Percentiles rank a stretch among this genome's conserved stretches.
These are phyloP conservation scores for Scophthalmus maximus DNA, from an alignment of 2,113 vertebrate species.

Conservation along the genomic window DNA sequence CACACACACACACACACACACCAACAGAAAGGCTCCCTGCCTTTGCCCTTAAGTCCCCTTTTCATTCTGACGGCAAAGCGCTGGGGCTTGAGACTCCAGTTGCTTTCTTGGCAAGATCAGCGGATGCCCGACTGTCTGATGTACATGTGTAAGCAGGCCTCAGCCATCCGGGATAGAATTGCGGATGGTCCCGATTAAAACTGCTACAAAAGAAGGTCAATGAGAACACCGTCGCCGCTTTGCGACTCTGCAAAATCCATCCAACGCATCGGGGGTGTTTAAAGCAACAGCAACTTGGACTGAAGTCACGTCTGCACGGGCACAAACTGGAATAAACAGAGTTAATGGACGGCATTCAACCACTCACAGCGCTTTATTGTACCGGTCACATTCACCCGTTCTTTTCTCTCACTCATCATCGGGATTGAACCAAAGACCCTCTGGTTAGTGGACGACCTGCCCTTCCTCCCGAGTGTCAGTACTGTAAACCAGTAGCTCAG, in stretches of 20 bases:
- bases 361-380: too few species aligned
- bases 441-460: too few species aligned
- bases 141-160: slow-evolving; percentile 29
- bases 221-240: slow-evolving; percentile 6
- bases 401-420: too few species aligned
- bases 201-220: slow-evolving; percentile 10
- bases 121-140: neutral
- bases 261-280: neutral
- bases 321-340: too few species aligned
- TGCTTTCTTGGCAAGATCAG: slow-evolving; percentile 36
- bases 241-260: slow-evolving; percentile 36
- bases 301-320: too few species aligned
- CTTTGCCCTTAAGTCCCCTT: slow-evolving; percentile 20
- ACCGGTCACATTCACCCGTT: too few species aligned
- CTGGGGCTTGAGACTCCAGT: neutral
- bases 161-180: slow-evolving; percentile 11
- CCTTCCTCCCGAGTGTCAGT: too few species aligned
- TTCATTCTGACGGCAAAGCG: neutral
- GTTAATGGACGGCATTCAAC: too few species aligned
- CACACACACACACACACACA: slow-evolving; percentile 1
- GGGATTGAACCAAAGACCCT: too few species aligned
- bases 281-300: too few species aligned
- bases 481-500: too few species aligned
- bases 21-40: neutral
- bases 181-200: slow-evolving; percentile 30